These are phyloP conservation scores for Isaurus tuberculatus DNA, from an alignment of 92 coral and sea anemone genomes.

Conservation along the genomic window DNA sequence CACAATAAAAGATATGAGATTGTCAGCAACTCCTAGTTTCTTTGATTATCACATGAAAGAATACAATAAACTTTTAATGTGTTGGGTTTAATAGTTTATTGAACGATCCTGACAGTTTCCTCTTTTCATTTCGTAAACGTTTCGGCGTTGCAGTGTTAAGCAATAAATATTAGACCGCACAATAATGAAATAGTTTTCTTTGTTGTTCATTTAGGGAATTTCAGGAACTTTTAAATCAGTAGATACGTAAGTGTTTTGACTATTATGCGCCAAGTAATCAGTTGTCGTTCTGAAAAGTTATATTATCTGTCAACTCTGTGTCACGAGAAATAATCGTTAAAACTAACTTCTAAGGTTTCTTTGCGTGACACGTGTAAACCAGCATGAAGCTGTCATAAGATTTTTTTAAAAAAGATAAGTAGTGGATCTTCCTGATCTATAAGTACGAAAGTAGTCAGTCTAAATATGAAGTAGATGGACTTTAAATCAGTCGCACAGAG, in stretches of 20 bases:
- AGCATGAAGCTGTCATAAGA: not conserved
- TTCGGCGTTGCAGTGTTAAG: no score
- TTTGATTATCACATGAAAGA: not conserved
- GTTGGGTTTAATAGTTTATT: no score
- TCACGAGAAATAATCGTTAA: not conserved
- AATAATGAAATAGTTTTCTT: not conserved
- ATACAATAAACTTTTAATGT: not conserved
- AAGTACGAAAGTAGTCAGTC: no score
- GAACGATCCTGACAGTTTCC: no score
- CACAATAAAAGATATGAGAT: slow-evolving; percentile 9
- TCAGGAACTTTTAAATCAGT: not conserved
- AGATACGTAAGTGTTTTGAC: not conserved
- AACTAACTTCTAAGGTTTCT: not conserved
- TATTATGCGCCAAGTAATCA: not conserved
- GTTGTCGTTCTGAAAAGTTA: not conserved
- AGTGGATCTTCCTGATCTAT: not conserved
- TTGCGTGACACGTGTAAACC: not conserved
- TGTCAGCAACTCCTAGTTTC: slow-evolving; percentile 6
- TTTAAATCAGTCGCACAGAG: no score
- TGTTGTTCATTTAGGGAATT: not conserved
- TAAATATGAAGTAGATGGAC: no score
- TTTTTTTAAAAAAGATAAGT: not conserved
- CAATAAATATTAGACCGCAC: not conserved
- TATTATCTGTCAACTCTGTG: not conserved
- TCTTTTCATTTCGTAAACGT: not conserved